Evolutionary conservation across 2,797 vertebrate species (phyloP).

Genomic region (Protosalanx chinensis): DNA sequence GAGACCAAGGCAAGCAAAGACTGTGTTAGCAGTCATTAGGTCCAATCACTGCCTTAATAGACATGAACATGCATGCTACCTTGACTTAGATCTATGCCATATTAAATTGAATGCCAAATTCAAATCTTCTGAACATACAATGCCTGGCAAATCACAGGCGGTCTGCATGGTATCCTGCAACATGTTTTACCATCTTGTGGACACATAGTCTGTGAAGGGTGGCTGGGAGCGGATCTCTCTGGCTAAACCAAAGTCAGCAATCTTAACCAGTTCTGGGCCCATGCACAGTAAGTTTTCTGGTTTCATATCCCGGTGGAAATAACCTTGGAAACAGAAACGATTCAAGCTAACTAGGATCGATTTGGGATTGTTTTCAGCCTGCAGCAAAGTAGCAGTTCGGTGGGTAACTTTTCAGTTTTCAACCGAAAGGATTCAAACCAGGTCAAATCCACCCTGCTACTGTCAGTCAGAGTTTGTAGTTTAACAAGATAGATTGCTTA

Average conservation of each 20-base stretch:
- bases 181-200: constrained; percentile 80
- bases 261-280: constrained; percentile 91
- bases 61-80: not conserved
- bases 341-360: not conserved
- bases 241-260: constrained; percentile 91
- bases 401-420: not conserved
- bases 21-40: constrained; percentile 4
- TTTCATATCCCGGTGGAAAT: constrained; percentile 94
- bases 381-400: not conserved
- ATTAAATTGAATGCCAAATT: not conserved
- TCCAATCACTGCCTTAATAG: not conserved
- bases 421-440: not conserved
- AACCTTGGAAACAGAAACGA: constrained; percentile 70
- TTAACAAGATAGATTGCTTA: not conserved
- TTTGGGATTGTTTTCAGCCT: not conserved
- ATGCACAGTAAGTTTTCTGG: constrained; percentile 92
- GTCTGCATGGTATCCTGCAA: not conserved
- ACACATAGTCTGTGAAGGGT: constrained; percentile 87
- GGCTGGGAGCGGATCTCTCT: constrained; percentile 83
- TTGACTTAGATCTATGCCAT: not conserved
- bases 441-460: not conserved
- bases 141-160: not conserved
- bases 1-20: not conserved
- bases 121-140: not conserved
- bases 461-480: constrained; percentile 2